Conservation (phyloP, 2,113 vertebrate species). For the Amblyornis subalaris region DNA sequence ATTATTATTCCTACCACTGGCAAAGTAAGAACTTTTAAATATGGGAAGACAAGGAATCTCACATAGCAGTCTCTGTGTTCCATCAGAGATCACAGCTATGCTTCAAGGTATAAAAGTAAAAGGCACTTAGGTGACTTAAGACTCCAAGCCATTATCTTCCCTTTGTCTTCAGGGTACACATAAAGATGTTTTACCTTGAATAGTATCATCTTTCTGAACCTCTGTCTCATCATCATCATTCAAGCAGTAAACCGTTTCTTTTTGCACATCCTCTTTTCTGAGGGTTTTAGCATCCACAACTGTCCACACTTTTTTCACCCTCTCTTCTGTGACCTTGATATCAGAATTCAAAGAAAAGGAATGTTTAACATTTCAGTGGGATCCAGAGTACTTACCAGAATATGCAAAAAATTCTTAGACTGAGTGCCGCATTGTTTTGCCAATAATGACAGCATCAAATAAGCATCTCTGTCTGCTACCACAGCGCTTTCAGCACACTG, state of each 20-base stretch:
- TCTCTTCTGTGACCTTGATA: slow-evolving; percentile 84
- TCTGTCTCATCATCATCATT: slow-evolving; percentile 95
- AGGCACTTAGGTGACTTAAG: background rate
- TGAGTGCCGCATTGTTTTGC: background rate
- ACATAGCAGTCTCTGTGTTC: background rate
- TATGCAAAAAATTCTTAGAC: background rate
- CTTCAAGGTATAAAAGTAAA: background rate
- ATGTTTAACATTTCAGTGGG: background rate
- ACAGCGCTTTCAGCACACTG: background rate
- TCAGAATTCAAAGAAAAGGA: slow-evolving; percentile 11
- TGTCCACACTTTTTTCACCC: slow-evolving; percentile 82
- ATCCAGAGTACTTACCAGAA: background rate
- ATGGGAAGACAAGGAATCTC: background rate
- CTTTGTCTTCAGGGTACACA: background rate
- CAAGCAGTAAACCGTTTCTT: slow-evolving; percentile 89
- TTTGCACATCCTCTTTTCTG: slow-evolving; percentile 81
- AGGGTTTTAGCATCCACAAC: slow-evolving; percentile 85
- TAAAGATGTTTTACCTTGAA: slow-evolving; percentile 80
- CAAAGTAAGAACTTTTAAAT: background rate
- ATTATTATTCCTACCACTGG: background rate
- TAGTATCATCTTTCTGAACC: slow-evolving; percentile 84
- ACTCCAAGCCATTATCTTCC: background rate
- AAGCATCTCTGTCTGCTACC: background rate
- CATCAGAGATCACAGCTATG: background rate
- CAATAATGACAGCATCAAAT: background rate